phyloP scores from a whole-genome alignment of 2,888 invertebrate genomes.

The Limnephilus rhombicus region DNA sequence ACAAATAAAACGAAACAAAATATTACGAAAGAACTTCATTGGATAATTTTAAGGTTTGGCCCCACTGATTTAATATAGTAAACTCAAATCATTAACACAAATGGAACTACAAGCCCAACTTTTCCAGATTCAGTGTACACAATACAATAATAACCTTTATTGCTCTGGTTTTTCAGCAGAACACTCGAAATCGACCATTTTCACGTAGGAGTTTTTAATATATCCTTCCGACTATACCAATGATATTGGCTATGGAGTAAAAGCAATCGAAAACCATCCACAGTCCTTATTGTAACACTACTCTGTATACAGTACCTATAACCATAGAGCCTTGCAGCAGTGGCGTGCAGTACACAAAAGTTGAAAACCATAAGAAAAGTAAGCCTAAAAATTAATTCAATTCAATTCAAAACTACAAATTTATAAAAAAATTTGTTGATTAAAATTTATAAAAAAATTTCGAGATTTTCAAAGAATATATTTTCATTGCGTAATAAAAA shows the following conservation, averaged over 20 bases:
- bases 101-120: background rate
- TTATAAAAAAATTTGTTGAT: too few species aligned
- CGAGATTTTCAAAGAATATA: too few species aligned
- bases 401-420: too few species aligned
- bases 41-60: background rate
- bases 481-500: too few species aligned
- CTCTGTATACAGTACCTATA: background rate
- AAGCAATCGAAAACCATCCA: conserved; percentile 15
- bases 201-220: conserved; percentile 28
- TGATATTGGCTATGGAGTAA: conserved; percentile 24
- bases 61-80: background rate
- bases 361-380: too few species aligned
- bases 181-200: conserved; percentile 11
- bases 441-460: too few species aligned
- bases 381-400: too few species aligned
- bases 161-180: background rate
- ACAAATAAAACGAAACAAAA: too few species aligned
- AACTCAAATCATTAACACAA: conserved; percentile 1
- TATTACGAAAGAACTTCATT: too few species aligned
- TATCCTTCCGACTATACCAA: background rate
- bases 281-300: conserved; percentile 15
- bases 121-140: background rate
- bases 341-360: background rate
- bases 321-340: background rate
- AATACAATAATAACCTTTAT: background rate